phyloP scores from a whole-genome alignment of 2,113 vertebrate species.

The Pyrgilauda ruficollis region DNA sequence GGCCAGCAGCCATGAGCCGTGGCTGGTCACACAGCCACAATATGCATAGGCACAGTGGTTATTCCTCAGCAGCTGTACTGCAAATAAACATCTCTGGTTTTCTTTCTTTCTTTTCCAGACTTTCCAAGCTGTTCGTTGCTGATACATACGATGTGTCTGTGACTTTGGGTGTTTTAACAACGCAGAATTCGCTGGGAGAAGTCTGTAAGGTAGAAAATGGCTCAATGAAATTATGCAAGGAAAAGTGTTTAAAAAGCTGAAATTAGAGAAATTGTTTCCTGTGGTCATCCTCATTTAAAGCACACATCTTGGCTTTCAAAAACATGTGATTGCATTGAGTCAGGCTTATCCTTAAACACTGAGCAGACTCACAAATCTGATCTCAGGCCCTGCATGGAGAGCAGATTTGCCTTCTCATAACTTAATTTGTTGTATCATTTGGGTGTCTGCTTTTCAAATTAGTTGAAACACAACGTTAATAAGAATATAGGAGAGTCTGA shows the following conservation, averaged over 20 bases:
- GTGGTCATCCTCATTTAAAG: background rate
- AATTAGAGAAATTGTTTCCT: background rate
- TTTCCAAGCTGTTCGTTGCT: background rate
- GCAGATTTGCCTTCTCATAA: background rate
- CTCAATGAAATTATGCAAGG: background rate
- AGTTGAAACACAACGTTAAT: background rate
- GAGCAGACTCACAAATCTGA: background rate
- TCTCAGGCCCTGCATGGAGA: background rate
- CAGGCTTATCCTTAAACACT: background rate
- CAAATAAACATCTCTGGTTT: background rate
- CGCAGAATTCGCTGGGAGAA: background rate
- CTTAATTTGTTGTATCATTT: constrained; percentile 24
- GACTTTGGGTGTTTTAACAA: background rate
- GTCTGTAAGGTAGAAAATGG: background rate
- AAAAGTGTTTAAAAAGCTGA: background rate
- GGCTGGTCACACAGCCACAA: background rate
- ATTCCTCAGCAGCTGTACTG: background rate
- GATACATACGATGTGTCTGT: background rate
- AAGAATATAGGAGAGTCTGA: background rate
- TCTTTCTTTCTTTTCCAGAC: background rate
- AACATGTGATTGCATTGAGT: background rate
- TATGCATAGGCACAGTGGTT: background rate
- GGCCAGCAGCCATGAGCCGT: background rate
- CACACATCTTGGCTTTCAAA: background rate
- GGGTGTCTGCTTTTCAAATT: constrained; percentile 17